A percentile compares a stretch with the other conserved stretches of the same genome.
Evolutionary conservation across 2,888 invertebrate genomes (phyloP).

Genomic region (Lissocephala sabroskyi): DNA sequence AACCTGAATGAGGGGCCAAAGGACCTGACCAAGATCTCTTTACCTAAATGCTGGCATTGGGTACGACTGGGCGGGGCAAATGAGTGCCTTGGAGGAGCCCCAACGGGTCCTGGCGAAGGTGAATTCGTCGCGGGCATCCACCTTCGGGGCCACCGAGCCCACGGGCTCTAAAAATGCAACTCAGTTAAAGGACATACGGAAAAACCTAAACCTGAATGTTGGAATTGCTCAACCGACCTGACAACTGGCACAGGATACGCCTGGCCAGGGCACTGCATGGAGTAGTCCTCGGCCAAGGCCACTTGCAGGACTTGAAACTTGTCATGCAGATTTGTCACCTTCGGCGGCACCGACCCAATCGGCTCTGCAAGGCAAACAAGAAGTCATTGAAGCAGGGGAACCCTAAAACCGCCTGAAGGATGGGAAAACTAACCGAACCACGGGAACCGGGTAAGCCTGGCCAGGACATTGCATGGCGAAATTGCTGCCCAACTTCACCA

Average conservation of each 20-base stretch:
- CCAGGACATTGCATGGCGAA: slow-evolving; percentile 81
- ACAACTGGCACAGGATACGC: slow-evolving; percentile 82
- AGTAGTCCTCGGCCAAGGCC: slow-evolving; percentile 74
- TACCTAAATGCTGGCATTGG: slow-evolving; percentile 2
- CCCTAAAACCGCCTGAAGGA: slow-evolving; percentile 26
- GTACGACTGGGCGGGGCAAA: slow-evolving; percentile 77
- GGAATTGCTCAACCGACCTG: slow-evolving; percentile 72
- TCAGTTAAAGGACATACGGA: background rate
- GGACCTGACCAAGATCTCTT: background rate
- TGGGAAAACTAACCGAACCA: slow-evolving; percentile 75
- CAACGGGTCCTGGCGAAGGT: slow-evolving; percentile 60
- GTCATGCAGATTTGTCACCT: slow-evolving; percentile 75
- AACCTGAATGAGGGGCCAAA: background rate
- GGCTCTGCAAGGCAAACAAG: slow-evolving; percentile 68
- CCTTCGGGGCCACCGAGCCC: slow-evolving; percentile 77
- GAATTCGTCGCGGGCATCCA: slow-evolving; percentile 78
- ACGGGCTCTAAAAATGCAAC: slow-evolving; percentile 71
- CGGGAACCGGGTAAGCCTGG: slow-evolving; percentile 82
- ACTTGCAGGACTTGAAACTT: slow-evolving; percentile 72
- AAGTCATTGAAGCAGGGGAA: no score
- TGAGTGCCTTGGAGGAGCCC: slow-evolving; percentile 74
- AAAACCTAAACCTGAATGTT: slow-evolving; percentile 29
- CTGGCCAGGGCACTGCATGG: slow-evolving; percentile 83
- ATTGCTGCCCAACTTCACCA: slow-evolving; percentile 73
- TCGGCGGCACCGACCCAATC: slow-evolving; percentile 75